These are phyloP conservation scores for Pseudonaja textilis DNA, from an alignment of 2,113 vertebrate species.

Conservation along the genomic window DNA sequence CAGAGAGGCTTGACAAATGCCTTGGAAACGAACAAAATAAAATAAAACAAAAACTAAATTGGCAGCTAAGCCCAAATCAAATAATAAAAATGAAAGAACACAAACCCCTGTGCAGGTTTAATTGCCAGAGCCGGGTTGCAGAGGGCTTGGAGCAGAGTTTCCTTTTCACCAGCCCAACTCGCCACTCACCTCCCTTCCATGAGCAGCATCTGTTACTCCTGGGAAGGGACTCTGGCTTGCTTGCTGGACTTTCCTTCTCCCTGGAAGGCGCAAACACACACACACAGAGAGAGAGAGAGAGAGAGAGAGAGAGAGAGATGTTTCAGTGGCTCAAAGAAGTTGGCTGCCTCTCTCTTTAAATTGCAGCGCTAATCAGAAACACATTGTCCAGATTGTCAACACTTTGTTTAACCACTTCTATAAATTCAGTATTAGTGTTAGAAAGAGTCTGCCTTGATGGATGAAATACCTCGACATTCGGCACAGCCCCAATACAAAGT, in stretches of 20 bases:
- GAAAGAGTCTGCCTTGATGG: slow-evolving; percentile 70
- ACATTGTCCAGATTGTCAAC: slow-evolving; percentile 78
- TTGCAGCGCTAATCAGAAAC: slow-evolving; percentile 78
- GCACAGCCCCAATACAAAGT: slow-evolving; percentile 67
- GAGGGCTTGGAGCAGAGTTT: not conserved
- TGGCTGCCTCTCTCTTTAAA: slow-evolving; percentile 67
- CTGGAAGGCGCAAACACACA: slow-evolving; percentile 40
- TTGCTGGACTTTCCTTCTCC: slow-evolving; percentile 30
- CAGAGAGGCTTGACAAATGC: not conserved
- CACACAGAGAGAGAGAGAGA: no score
- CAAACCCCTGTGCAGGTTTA: not conserved
- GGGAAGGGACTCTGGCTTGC: slow-evolving; percentile 19
- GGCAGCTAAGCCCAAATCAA: not conserved
- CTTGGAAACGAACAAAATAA: not conserved
- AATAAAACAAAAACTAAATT: not conserved
- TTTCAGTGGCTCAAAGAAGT: slow-evolving; percentile 55
- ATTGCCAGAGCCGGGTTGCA: fast-evolving
- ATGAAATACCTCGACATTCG: slow-evolving; percentile 68
- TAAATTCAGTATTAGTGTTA: slow-evolving; percentile 74
- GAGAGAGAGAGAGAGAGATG: not conserved
- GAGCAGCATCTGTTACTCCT: slow-evolving; percentile 61
- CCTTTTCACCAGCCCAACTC: not conserved
- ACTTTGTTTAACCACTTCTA: slow-evolving; percentile 78
- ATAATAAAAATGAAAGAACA: not conserved
- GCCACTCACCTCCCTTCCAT: not conserved